Base-by-base conservation (phyloP, 2,797 vertebrate genomes). In the Chelonia mydas region DNA sequence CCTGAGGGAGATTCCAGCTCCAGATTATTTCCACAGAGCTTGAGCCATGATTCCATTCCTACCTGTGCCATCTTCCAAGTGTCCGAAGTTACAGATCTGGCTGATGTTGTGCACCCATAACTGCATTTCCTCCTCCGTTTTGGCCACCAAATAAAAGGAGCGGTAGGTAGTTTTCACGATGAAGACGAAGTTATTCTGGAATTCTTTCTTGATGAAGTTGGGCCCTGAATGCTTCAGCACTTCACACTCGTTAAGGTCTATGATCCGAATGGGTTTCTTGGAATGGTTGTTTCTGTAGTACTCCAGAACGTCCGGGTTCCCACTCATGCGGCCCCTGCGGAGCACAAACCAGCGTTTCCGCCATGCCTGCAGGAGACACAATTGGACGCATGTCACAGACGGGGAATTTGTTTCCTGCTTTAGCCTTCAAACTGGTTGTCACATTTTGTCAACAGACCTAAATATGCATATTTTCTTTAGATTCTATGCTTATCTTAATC, bases 281-380 rank as follows among this genome's bases (percentile, higher is more conserved):
- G 99, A 98, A 96, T 98, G 99, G 94, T 98, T 99, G 96, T 98
- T 99, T 81, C 99, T 98, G 96, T 99, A 99, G 97, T 99, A 99
- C 90, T 99, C 99, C 97, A 99, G 97, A 78, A 99, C 99, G 0
- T 99, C 99, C 0, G 99, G 99, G 93, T 99, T 99, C 1, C 99
- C 99, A 0, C 99, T 99, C 99, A 99, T 99, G 82, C 99, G 99
- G 49, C 99, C 99, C 84, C 99, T 97, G 61, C 99, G 99, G 47
- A 99, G 98, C 88, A 99, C 99, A 7, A 99, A 99, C 99, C 99
- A 99, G 80, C 99, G 99, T 96, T 99, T 99, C 94, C 99, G 98
- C 99, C 99, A 99, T 13, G 99, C 99, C 99, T 99, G 98, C 13
- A 37, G 86, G 88, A 83, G 79, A 90, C 5, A 78, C 49, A 57